Conservation (phyloP, 2,113 vertebrate species). For the Pseudorectes ferrugineus region DNA sequence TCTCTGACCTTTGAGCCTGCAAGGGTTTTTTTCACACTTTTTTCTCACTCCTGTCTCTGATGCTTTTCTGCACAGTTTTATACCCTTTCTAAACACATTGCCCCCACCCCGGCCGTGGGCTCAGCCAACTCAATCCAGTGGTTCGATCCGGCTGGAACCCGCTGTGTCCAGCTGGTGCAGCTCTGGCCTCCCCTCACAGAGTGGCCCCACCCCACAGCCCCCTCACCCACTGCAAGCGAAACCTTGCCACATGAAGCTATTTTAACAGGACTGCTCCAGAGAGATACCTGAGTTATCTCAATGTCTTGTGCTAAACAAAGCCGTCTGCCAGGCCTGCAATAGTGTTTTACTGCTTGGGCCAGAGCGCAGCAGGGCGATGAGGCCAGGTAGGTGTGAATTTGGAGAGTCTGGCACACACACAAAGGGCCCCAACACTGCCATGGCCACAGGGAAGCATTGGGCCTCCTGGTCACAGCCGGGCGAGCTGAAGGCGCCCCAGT, state of each 20-base stretch:
- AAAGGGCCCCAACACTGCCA: too few species aligned
- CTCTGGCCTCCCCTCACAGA: too few species aligned
- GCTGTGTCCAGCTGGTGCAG: accelerated
- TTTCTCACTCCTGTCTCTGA: not conserved
- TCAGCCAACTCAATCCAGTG: too few species aligned
- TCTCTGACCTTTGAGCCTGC: not conserved
- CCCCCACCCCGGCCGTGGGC: accelerated
- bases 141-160: not conserved
- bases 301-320: not conserved
- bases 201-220: accelerated
- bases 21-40: not conserved
- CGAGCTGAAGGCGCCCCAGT: accelerated
- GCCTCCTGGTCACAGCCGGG: not conserved
- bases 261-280: not conserved
- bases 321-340: not conserved
- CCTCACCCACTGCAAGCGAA: accelerated
- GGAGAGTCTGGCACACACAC: not conserved
- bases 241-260: not conserved
- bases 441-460: not conserved
- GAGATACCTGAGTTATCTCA: not conserved
- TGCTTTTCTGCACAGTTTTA: not conserved
- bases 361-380: accelerated
- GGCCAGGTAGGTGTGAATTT: too few species aligned
- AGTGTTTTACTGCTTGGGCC: not conserved
- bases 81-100: not conserved